A percentile compares a stretch with the other conserved stretches of the same genome.
phyloP scores from a whole-genome alignment of 2,888 invertebrate genomes.

The Cantharis flavilabris region DNA sequence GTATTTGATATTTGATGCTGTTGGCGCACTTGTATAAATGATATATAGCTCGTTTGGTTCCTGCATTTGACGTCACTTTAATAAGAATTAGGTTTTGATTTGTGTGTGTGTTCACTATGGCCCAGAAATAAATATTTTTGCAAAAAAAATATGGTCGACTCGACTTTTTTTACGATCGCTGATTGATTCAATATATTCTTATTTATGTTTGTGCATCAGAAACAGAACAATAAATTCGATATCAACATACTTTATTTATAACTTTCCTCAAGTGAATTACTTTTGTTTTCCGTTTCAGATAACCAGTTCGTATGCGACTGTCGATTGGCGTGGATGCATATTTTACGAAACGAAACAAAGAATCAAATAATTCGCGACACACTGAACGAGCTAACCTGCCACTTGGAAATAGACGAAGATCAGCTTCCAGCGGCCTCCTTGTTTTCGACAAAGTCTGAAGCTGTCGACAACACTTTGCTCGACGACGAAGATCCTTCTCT shows the following conservation, averaged over 20 bases:
- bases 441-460: conserved; percentile 19
- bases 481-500: conserved; percentile 28
- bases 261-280: neutral
- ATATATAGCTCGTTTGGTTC: conserved; percentile 36
- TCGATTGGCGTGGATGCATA: conserved; percentile 79
- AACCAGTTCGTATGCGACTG: conserved; percentile 86
- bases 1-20: conserved; percentile 32
- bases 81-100: conserved; percentile 34
- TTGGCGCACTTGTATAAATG: conserved; percentile 31
- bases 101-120: conserved; percentile 8
- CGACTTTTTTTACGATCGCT: neutral
- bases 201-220: neutral
- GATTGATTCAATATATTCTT: neutral
- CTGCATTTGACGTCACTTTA: conserved; percentile 34
- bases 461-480: conserved; percentile 32
- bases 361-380: conserved; percentile 70
- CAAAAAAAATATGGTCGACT: neutral
- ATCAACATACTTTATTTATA: neutral
- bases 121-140: neutral
- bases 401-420: conserved; percentile 57
- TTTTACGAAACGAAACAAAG: conserved; percentile 74
- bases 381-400: conserved; percentile 73
- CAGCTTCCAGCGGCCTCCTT: conserved; percentile 12
- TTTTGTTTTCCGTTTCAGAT: conserved; percentile 63
- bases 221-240: neutral